Evolutionary conservation across 2,888 invertebrate species (phyloP), one percentile per base, ranked within the genome.

Genomic region (Pasiphila rectangulata): DNA sequence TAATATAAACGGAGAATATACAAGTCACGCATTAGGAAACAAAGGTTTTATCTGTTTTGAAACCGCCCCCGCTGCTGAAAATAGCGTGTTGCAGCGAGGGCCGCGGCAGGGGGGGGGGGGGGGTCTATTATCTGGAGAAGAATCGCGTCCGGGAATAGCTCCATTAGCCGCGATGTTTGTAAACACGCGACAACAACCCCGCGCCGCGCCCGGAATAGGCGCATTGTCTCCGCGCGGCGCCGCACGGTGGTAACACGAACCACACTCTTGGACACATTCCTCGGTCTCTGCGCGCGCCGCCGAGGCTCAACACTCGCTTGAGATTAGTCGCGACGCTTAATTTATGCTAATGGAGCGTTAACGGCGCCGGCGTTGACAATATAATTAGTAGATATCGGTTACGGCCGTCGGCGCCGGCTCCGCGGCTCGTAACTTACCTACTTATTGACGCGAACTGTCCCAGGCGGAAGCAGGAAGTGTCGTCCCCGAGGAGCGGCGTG

Each of bases 291-390:
- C 59, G 57, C 59, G 55, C 54, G 62, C 51, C 57, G 64, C 71
- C 71, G 56, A 64, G 71, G 72, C 64, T 62, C 68, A 64, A 69
- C 56, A 46, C 47, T 40, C 54, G 62, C 52, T 59, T 60, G 64
- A 69, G 70, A 82, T 83, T 82, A 77, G 82, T 82, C 81, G 69
- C 64, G 65, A 52, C 69, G 60, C 68, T 70, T 79, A 73, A 78
- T 83, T 83, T 79, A 82, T 74, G 78, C 77, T 83, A 83, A 83
- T 82, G 83, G 80, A 78, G 65, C 65, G 77, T 75, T 76, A 75
- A 80, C 72, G 72, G 67, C 64, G 59, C 57, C 72, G 72, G 67
- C 64, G 59, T 57, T 73, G 64, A 75, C 72, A 72, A 72, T 68
- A 70, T 65, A 67, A 71, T 73, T 71, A 71, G 72, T 30, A 16